Base-by-base conservation (phyloP, 2,797 vertebrate genomes). In the Distichodus sexfasciatus region DNA sequence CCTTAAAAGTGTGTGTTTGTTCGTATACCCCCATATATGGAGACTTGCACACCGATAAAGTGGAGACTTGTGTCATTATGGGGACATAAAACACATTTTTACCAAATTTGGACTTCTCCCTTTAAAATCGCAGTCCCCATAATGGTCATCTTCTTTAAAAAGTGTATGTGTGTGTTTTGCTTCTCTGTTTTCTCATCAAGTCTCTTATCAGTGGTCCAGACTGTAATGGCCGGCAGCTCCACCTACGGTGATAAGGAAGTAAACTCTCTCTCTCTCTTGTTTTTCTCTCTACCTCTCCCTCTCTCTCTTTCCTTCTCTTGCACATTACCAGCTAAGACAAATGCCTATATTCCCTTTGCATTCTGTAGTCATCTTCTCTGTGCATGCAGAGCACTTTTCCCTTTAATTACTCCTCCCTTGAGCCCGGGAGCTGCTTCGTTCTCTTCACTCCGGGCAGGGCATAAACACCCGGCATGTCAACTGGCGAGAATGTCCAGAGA, bases 341-440 rank as follows among this genome's bases (percentile, higher is more conserved):
- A 11, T 40, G 47, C 23, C n/a, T 9, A 43, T 35, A 46, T 51
- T 63, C 24, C 24, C 24, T 58, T 72, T 35, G 48, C 64, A 46
- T 44, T 11, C 29, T 11, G 19, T 43, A 28, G 36, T 58, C 48
- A 40, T 57, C 60, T 21, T 8, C 28, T 47, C 48, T 67, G 70
- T 7, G 7, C 31, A 14, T 23, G 43, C 28, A 55, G 62, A 26
- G 31, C 63, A 38, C 53, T 61, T 35, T 62, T 35, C 33, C 57
- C 40, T 23, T 28, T 61, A 58, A 63, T 74, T 68, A 43, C 58
- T 54, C 55, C 71, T 63, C 57, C 53, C 46, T 62, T 29, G 53
- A 24, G 47, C 38, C 61, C 19, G 41, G 63, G 59, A n/a, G 12
- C 21, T 71, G 21, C 43, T 47, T 48, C n/a, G 58, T 7, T 8